Percentiles rank a stretch among this genome's conserved stretches.
Evolutionary conservation across 2,888 invertebrate genomes (phyloP).

Genomic region (Mactromeris polynyma): DNA sequence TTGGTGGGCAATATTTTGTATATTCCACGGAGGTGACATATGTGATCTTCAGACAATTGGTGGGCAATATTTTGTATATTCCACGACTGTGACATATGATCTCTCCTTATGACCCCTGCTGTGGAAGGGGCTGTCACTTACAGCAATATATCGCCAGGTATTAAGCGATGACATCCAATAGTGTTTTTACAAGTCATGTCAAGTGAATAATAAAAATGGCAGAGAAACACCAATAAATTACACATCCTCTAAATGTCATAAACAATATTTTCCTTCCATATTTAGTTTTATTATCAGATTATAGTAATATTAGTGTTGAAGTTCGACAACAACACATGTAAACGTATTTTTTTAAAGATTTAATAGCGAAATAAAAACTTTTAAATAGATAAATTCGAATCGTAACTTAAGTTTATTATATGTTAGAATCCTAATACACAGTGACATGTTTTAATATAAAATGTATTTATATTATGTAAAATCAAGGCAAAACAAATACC

Average conservation of each 20-base stretch:
- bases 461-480: no score
- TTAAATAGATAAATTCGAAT: no score
- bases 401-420: no score
- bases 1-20: not conserved
- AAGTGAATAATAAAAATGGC: slow-evolving; percentile 2
- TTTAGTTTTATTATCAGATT: no score
- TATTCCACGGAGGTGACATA: slow-evolving; percentile 7
- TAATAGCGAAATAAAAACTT: no score
- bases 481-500: no score
- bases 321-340: no score
- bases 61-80: not conserved
- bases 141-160: not conserved
- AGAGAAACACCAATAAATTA: not conserved
- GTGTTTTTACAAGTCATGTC: slow-evolving; percentile 14
- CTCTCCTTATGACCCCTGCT: not conserved
- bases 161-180: not conserved
- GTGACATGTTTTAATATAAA: no score
- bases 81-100: not conserved
- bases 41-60: not conserved
- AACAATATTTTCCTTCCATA: no score
- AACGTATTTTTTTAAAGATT: no score
- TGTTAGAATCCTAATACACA: no score
- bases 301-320: no score
- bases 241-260: not conserved
- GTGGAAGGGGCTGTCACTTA: not conserved